Conservation (phyloP, 1,140 invertebrate species). For the Trichonephila clavata region DNA sequence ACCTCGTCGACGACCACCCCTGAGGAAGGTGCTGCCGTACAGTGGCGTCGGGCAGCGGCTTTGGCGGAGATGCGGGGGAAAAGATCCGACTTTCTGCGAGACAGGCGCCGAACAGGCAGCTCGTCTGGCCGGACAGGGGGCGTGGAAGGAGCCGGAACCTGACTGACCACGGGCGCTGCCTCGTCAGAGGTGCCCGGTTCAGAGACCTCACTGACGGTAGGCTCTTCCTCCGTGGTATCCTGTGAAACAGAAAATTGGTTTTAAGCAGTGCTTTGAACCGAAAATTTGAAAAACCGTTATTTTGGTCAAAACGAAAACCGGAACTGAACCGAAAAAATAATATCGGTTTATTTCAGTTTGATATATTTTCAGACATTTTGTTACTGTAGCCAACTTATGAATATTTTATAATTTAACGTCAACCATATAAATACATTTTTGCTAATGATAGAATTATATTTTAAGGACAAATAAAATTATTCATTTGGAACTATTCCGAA, state of each 20-base stretch:
- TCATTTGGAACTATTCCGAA: too few relatives aligned
- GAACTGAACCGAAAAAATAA: too few relatives aligned
- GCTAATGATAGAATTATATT: too few relatives aligned
- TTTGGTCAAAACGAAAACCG: too few relatives aligned
- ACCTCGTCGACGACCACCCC: slow-evolving; percentile 54
- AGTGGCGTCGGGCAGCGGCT: slow-evolving; percentile 43
- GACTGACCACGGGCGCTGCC: neutral
- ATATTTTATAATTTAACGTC: too few relatives aligned
- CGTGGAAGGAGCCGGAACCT: neutral
- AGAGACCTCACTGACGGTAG: slow-evolving; percentile 50
- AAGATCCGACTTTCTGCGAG: slow-evolving; percentile 61
- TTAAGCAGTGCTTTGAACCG: too few relatives aligned
- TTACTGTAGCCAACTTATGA: too few relatives aligned
- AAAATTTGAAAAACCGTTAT: too few relatives aligned
- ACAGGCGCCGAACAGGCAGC: slow-evolving; percentile 17
- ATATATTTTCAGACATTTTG: too few relatives aligned
- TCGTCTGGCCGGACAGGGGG: slow-evolving; percentile 42
- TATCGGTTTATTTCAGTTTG: too few relatives aligned
- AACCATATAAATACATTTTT: too few relatives aligned
- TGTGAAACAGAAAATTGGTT: neutral
- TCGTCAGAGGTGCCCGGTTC: slow-evolving; percentile 48
- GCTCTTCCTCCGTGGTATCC: slow-evolving; percentile 72
- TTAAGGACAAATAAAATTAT: too few relatives aligned
- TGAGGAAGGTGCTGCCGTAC: neutral
- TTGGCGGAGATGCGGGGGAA: slow-evolving; percentile 72